Conservation (phyloP, 2,113 vertebrate genomes). For the Eclectus roratus region DNA sequence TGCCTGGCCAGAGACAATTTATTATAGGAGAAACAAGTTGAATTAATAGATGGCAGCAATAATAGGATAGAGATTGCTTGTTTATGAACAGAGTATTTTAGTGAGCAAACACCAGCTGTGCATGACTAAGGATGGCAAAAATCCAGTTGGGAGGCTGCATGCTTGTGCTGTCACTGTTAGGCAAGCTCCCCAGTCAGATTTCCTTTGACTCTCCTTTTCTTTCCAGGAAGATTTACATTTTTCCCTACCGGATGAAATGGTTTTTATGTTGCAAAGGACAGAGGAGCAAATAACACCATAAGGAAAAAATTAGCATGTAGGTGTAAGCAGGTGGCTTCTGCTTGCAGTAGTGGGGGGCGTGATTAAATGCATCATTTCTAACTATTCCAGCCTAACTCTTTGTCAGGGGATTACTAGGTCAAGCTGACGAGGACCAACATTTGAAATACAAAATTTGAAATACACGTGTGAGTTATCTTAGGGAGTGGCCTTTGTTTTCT, state of each 20-base stretch:
- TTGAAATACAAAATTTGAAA: neutral
- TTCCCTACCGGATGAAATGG: neutral
- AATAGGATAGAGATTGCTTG: slow-evolving; percentile 68
- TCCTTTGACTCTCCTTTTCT: slow-evolving; percentile 37
- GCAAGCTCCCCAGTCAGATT: slow-evolving; percentile 41
- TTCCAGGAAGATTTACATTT: slow-evolving; percentile 36
- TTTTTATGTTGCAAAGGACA: neutral
- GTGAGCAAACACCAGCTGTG: slow-evolving; percentile 75
- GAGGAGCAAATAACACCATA: neutral
- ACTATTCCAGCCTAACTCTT: neutral
- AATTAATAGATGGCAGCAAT: slow-evolving; percentile 70
- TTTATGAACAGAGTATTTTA: slow-evolving; percentile 74
- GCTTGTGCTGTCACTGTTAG: slow-evolving; percentile 42
- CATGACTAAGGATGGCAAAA: slow-evolving; percentile 68
- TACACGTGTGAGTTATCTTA: fast-evolving
- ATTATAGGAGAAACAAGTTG: slow-evolving; percentile 67
- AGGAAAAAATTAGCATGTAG: neutral
- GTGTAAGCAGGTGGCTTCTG: neutral
- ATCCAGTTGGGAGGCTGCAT: slow-evolving; percentile 60
- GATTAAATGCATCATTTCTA: neutral
- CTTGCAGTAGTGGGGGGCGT: fast-evolving
- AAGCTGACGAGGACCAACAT: neutral
- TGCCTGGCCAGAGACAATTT: slow-evolving; percentile 55
- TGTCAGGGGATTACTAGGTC: neutral
- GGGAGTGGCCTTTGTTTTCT: neutral